These are phyloP conservation scores for Melanostoma scalare DNA, from an alignment of 2,888 invertebrate genomes.

Conservation along the genomic window DNA sequence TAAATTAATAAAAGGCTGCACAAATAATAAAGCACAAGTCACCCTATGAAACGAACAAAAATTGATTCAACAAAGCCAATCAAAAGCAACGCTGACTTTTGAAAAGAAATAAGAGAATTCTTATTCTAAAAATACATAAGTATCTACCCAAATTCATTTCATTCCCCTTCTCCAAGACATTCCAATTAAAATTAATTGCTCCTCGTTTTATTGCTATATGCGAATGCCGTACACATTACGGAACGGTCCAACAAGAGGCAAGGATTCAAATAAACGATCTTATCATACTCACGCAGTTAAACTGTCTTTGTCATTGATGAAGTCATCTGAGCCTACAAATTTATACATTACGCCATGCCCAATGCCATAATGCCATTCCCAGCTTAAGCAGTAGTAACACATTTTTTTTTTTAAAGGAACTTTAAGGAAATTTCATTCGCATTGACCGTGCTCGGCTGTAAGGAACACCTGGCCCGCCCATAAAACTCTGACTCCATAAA, in stretches of 20 bases:
- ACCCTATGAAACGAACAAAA: too few relatives aligned
- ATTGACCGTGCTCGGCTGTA: constrained; percentile 12
- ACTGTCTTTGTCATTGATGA: constrained; percentile 41
- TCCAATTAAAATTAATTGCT: constrained; percentile 70
- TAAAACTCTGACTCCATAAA: constrained; percentile 62
- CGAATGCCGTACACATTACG: constrained; percentile 38
- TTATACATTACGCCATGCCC: constrained; percentile 6
- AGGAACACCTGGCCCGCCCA: constrained; percentile 65
- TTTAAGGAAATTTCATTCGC: constrained; percentile 60
- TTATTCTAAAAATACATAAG: too few relatives aligned
- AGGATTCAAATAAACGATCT: constrained; percentile 63
- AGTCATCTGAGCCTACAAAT: constrained; percentile 47
- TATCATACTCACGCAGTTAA: constrained; percentile 3
- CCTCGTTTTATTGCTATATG: constrained; percentile 56
- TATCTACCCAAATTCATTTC: not conserved
- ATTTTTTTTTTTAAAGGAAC: constrained; percentile 15
- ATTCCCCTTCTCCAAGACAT: constrained; percentile 1
- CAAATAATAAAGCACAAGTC: too few relatives aligned
- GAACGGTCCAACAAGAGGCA: constrained; percentile 23
- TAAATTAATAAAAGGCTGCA: too few relatives aligned
- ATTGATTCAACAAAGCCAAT: too few relatives aligned
- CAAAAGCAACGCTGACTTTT: too few relatives aligned
- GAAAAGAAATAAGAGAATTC: too few relatives aligned
- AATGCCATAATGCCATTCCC: constrained; percentile 40
- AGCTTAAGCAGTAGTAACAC: constrained; percentile 18